Base-by-base conservation (phyloP, 2,797 vertebrate genomes). In the Todus mexicanus region DNA sequence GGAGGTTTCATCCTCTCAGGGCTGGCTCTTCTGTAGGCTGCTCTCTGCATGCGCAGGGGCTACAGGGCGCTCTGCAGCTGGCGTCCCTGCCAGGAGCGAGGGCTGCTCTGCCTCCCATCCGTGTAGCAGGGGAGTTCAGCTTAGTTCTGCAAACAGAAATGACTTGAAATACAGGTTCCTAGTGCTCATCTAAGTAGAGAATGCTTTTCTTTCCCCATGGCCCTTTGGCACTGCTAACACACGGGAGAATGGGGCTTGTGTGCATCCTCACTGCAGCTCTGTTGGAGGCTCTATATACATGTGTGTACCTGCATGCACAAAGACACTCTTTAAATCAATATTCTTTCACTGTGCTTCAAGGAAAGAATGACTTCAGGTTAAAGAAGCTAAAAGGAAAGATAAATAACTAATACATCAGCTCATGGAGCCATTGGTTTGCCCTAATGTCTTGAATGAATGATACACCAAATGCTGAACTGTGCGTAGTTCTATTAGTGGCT, bases 81-180 rank as follows among this genome's bases (percentile, higher is more conserved):
- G 2, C 2, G 7, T 48, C 70, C n/a, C 51, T 65, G 77, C 80
- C 2, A 1, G n/a, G 15, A 94, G 88, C n/a, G 1, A 82, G 76
- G 72, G 70, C 59, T 91, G 79, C 89, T 92, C 54, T 91, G 84
- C 94, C 76, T 78, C 94, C 95, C 89, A 84, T 76, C 87, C 66
- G 73, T 76, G 73, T 72, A 87, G 42, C 76, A 93, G 73, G 53
- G 81, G 72, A 93, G 84, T 77, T 95, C 69, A 75, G 51, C 65
- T 87, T 75, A 81, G 82, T 88, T 96, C 92, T 93, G 79, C 94
- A 95, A 95, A 96, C 91, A 96, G 70, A 96, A 93, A 90, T 47
- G 3, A 93, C 96, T 91, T 94, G 91, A 96, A 96, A 95, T 95
- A 92, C 95, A 84, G 94, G 95, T 96, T 96, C 51, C 63, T 47